Percentiles rank a stretch among this genome's conserved stretches.
Evolutionary conservation across 1,140 invertebrate species (phyloP).

Genomic region (Babylonia areolata): DNA sequence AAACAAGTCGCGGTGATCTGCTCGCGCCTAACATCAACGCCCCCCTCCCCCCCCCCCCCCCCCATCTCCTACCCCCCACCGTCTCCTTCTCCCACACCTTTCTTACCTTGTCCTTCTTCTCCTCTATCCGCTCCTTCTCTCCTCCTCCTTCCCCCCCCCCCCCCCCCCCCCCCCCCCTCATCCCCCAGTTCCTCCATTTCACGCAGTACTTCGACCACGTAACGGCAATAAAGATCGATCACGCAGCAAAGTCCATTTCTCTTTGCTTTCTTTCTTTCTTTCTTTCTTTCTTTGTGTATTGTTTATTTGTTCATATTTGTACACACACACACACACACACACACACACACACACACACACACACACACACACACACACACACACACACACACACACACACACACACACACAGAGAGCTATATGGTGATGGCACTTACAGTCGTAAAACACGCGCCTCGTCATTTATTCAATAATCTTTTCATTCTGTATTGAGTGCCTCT

Average conservation of each 20-base stretch:
- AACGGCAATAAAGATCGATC: background rate
- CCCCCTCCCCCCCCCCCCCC: background rate
- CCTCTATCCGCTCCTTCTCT: background rate
- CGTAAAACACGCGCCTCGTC: too few relatives aligned
- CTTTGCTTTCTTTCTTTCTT: too few relatives aligned
- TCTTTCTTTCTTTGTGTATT: too few relatives aligned
- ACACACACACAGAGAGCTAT: background rate
- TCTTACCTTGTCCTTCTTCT: background rate
- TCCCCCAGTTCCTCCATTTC: background rate
- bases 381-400: background rate
- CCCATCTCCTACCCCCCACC: background rate
- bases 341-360: background rate
- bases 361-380: slow-evolving; percentile 13
- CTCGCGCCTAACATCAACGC: too few relatives aligned
- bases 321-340: background rate
- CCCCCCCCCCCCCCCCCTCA: background rate
- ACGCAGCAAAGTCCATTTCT: too few relatives aligned
- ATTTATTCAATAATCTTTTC: too few relatives aligned
- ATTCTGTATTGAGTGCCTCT: too few relatives aligned
- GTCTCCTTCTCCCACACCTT: background rate
- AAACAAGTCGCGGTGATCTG: too few relatives aligned
- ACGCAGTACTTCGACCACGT: too few relatives aligned
- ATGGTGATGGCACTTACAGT: background rate
- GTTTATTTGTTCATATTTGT: too few relatives aligned
- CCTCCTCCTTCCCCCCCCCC: background rate